Percentiles rank a stretch among this genome's conserved stretches.
These are phyloP conservation scores for Nymphicus hollandicus DNA, from an alignment of 2,113 vertebrate genomes.

Conservation along the genomic window DNA sequence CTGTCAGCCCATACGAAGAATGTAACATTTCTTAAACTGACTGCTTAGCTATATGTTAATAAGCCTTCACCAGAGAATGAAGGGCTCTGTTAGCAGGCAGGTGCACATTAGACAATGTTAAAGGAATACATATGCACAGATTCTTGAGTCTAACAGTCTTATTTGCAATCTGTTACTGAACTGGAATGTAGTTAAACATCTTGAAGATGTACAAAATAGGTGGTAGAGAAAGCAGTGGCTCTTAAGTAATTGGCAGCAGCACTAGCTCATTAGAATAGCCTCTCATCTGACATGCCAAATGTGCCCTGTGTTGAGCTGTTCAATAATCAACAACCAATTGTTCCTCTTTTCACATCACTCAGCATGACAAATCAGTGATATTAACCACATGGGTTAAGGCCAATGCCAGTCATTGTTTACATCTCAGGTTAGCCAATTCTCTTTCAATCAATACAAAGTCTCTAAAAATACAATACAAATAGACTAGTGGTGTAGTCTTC, in stretches of 20 bases:
- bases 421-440: conserved; percentile 67
- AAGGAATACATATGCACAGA: conserved; percentile 16
- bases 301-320: conserved; percentile 69
- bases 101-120: background rate
- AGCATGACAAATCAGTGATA: conserved; percentile 76
- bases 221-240: conserved; percentile 44
- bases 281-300: conserved; percentile 72
- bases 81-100: conserved; percentile 48
- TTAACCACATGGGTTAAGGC: conserved; percentile 75
- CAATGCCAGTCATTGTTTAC: conserved; percentile 74
- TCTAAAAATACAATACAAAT: conserved; percentile 52
- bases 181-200: conserved; percentile 70
- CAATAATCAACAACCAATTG: conserved; percentile 76
- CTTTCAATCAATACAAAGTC: conserved; percentile 58
- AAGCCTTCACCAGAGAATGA: conserved; percentile 63
- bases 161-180: conserved; percentile 45
- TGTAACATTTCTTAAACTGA: conserved; percentile 54
- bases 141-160: conserved; percentile 57
- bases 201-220: conserved; percentile 63
- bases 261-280: conserved; percentile 72
- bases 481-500: background rate
- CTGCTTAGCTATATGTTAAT: conserved; percentile 56
- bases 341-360: conserved; percentile 69
- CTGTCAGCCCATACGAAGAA: conserved; percentile 6
- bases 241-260: conserved; percentile 73